Base-by-base conservation (phyloP, 2,797 vertebrate species). In the Rhynchotus rufescens region DNA sequence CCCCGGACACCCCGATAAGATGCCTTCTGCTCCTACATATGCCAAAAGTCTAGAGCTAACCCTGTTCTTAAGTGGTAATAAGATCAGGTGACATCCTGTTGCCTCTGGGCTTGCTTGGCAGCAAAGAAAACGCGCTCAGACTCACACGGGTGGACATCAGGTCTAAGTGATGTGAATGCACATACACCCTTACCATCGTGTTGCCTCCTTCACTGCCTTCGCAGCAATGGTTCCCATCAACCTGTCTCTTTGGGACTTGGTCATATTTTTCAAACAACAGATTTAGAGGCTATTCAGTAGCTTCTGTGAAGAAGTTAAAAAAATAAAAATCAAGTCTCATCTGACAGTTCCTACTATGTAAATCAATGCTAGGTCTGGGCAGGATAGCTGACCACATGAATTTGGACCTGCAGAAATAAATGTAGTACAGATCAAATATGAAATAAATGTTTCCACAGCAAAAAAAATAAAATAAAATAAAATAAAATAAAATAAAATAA, bases 1-100 rank as follows among this genome's bases (percentile, higher is more conserved):
- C 75, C 64, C 7, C 0, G 9, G 26, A 74, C 51, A 40, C 23
- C 7, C 0, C 0, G 42, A 28, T 1, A 0, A 45, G 36, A 20
- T 78, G 20, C 38, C 0, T 1, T n/a, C 51, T 59, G 62, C 71
- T 66, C 38, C 88, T 40, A 34, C 77, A 47, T 8, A 1, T 9
- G 28, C 0, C 0, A 17, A 8, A 19, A 0, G 2, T 62, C 45
- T 76, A 73, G 66, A 56, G 60, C 49, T 81, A 42, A 30, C 25
- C 57, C 54, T 36, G 40, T 32, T 34, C 60, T 36, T 11, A 21
- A 3, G 7, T 32, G 68, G 60, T 72, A 76, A 12, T 5, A 57
- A 80, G 44, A 45, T n/a, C 68, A 42, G 52, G 72, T 2, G 1
- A 51, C 65, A 80, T 40, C 62, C 40, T 78, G 69, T 38, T 1